A percentile compares a stretch with the other conserved stretches of the same genome.
Evolutionary conservation across 2,797 vertebrate genomes (phyloP).

Genomic region (Parambassis ranga): DNA sequence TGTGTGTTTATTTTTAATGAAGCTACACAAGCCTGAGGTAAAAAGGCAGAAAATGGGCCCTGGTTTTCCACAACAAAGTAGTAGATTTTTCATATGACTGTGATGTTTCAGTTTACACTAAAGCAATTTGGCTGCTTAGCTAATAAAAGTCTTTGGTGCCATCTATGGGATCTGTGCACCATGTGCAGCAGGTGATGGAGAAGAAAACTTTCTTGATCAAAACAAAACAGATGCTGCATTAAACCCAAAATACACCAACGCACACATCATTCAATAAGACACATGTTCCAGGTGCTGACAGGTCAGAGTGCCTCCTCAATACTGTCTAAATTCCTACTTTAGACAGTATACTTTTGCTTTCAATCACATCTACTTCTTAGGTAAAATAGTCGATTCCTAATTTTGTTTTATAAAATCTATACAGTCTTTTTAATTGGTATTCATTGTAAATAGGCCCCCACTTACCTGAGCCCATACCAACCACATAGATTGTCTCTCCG

Average conservation of each 20-base stretch:
- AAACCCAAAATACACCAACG: neutral
- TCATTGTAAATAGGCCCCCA: too few relatives aligned
- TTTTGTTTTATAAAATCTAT: too few relatives aligned
- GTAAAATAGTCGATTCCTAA: too few relatives aligned
- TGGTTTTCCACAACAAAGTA: neutral
- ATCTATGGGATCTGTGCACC: constrained; percentile 7
- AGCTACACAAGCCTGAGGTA: neutral
- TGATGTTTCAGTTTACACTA: neutral
- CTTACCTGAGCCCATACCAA: constrained; percentile 95
- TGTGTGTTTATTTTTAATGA: neutral
- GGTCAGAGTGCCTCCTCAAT: too few relatives aligned
- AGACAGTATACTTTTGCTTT: too few relatives aligned
- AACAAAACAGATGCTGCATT: neutral
- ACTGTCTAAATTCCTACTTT: too few relatives aligned
- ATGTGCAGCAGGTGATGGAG: neutral
- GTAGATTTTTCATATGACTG: neutral
- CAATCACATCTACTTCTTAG: too few relatives aligned
- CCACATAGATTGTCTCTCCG: constrained; percentile 95
- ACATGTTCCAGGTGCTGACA: neutral
- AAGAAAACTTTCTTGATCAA: neutral
- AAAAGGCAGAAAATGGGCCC: neutral
- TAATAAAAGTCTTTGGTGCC: constrained; percentile 22
- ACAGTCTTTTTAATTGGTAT: too few relatives aligned
- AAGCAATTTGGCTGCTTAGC: neutral
- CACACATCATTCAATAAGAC: neutral